These are phyloP conservation scores for Napeogenes sylphis DNA, from an alignment of 2,888 invertebrate genomes.

Conservation along the genomic window DNA sequence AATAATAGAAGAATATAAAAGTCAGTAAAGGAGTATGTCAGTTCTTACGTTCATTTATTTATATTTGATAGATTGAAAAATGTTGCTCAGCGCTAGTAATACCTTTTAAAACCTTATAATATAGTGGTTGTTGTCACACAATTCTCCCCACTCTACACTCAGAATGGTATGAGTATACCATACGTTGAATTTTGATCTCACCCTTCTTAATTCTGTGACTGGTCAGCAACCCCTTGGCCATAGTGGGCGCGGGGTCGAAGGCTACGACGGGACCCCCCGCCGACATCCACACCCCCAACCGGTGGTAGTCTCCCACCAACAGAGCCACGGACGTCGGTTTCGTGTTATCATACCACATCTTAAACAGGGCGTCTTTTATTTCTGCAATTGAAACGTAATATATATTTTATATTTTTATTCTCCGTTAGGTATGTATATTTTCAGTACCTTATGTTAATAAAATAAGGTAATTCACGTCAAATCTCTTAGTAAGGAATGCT, in stretches of 20 bases:
- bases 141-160: background rate
- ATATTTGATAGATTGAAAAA: too few species aligned
- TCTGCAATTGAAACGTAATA: conserved; percentile 41
- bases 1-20: background rate
- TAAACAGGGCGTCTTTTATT: conserved; percentile 62
- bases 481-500: conserved; percentile 18
- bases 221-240: conserved; percentile 54
- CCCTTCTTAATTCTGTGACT: conserved; percentile 57
- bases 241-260: conserved; percentile 65
- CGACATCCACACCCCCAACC: conserved; percentile 65
- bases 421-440: background rate
- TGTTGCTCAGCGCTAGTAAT: too few species aligned
- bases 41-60: too few species aligned
- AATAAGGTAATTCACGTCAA: background rate
- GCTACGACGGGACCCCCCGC: conserved; percentile 64
- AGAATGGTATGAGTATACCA: background rate
- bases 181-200: conserved; percentile 29
- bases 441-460: background rate
- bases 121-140: too few species aligned
- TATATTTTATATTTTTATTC: background rate
- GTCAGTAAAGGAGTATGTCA: too few species aligned
- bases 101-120: too few species aligned
- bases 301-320: conserved; percentile 66
- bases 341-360: conserved; percentile 58
- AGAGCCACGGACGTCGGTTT: conserved; percentile 48